A percentile compares a stretch with the other conserved stretches of the same genome.
phyloP scores from a whole-genome alignment of 2,113 vertebrate genomes.

The Dolichotis patagonum region DNA sequence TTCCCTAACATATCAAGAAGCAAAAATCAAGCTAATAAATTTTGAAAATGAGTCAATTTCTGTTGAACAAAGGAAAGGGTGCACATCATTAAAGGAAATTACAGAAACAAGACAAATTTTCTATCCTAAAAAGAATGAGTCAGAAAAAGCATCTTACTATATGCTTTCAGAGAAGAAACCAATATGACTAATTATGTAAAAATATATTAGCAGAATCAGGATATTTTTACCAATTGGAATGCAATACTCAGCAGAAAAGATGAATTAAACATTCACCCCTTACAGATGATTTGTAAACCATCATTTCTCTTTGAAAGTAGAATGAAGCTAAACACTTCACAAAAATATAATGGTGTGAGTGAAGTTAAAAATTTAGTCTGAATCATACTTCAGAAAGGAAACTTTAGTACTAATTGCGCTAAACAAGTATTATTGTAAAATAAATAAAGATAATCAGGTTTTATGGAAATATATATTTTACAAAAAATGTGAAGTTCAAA shows the following conservation, averaged over 20 bases:
- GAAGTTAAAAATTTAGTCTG: conserved; percentile 39
- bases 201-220: neutral
- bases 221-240: neutral
- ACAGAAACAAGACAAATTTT: neutral
- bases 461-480: neutral
- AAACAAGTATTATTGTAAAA: neutral
- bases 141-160: neutral
- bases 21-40: neutral
- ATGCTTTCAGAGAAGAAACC: neutral
- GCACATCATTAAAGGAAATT: neutral
- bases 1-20: neutral
- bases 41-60: neutral
- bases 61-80: neutral
- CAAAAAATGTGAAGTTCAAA: neutral
- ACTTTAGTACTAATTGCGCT: neutral
- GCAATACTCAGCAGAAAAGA: neutral
- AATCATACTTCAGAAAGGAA: conserved; percentile 50
- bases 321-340: neutral
- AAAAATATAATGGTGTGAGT: neutral
- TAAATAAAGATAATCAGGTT: neutral
- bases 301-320: conserved; percentile 25
- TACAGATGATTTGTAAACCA: neutral
- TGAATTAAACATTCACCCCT: neutral
- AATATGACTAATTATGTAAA: neutral
- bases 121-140: neutral